These are phyloP conservation scores for Hippocampus comes DNA, from an alignment of 2,113 vertebrate species.

Conservation along the genomic window DNA sequence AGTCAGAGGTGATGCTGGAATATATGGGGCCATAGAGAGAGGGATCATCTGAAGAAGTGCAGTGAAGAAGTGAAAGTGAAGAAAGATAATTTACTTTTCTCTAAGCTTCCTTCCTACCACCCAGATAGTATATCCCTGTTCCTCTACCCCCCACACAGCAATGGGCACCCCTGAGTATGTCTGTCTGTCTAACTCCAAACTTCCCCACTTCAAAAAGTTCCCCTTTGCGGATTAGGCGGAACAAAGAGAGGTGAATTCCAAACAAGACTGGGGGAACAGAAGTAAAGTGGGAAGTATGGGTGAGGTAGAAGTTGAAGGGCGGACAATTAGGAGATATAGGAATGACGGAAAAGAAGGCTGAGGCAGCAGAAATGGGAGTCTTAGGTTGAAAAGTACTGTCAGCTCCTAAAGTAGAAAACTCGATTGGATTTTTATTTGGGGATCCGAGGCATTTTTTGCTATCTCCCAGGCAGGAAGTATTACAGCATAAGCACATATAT, in stretches of 20 bases:
- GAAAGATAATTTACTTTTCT: constrained; percentile 60
- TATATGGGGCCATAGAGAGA: constrained; percentile 37
- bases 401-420: constrained; percentile 30
- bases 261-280: constrained; percentile 26
- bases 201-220: constrained; percentile 67
- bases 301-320: constrained; percentile 39
- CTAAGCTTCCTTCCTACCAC: constrained; percentile 51
- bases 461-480: constrained; percentile 47
- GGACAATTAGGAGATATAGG: constrained; percentile 23
- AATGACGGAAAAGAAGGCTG: constrained; percentile 19
- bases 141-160: constrained; percentile 19
- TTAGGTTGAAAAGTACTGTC: constrained; percentile 13
- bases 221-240: constrained; percentile 62
- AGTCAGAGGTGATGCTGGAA: constrained; percentile 32
- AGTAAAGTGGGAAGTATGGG: background rate
- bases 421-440: constrained; percentile 38
- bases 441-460: constrained; percentile 37
- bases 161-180: background rate
- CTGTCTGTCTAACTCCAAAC: constrained; percentile 49
- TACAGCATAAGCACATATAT: constrained; percentile 39
- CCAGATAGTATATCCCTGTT: constrained; percentile 57
- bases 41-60: constrained; percentile 31
- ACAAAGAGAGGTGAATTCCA: constrained; percentile 67
- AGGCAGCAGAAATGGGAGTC: constrained; percentile 22
- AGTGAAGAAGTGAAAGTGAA: constrained; percentile 24